Base-by-base conservation (phyloP, 2,888 invertebrate species). In the Petrolisthes cinctipes region DNA sequence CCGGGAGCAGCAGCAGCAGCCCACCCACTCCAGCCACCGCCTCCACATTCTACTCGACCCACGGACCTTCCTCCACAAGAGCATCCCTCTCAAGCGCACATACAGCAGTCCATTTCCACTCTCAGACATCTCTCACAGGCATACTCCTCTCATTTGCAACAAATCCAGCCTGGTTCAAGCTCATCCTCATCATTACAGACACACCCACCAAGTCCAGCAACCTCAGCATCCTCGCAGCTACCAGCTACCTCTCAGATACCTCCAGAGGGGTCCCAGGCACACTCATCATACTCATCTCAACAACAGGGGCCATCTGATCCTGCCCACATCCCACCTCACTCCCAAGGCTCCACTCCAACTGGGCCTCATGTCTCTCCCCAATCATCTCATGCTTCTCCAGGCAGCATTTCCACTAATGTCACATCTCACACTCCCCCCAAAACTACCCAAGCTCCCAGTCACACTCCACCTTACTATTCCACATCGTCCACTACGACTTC, bases 61-160 rank as follows among this genome's bases (percentile, higher is more conserved):
- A 51, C 68, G 14, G 82, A 82, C 23, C 68, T 37, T 17, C 68
- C 53, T 11, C 54, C 82, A 4, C 82, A 82, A 53, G 82, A 82
- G 3, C 82, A 68, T 37, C 82, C 37, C 4, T 17, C 82, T 51
- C 82, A 82, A 51, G 11, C 80, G 14, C 80, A 80, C 80, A 61
- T 11, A 61, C 17, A 11, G 17, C 61, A 61, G 61, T 5, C 82
- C 82, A 51, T 82, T 17, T 20, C 81, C 81, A 68, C 66, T 37
- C 82, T 68, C 68, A 68, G 66, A 14, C 82, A 82, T 37, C 82
- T 82, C 7, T 51, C 82, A 14, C 68, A 66, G 14, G 68, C 66
- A 3, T 82, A 82, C 68, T 53, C 82, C 68, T 68, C 66, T 4
- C 66, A 82, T 51, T 68, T 82, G 51, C 82, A 82, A 51, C 82